phyloP scores from a whole-genome alignment of 2,113 vertebrate genomes.

The Hiodon alosoides region DNA sequence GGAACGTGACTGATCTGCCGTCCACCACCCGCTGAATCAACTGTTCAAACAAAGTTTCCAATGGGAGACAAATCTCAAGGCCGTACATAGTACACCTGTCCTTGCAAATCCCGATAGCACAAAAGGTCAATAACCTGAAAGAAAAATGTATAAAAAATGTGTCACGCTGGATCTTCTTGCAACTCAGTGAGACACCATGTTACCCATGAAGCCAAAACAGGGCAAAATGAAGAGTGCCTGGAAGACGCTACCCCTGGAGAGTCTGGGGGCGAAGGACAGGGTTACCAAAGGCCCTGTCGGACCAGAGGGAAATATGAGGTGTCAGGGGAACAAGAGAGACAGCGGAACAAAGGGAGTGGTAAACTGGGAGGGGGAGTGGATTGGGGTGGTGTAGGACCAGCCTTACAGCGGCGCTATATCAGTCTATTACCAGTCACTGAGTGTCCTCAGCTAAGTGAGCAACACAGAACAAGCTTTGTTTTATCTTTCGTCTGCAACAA shows the following conservation, averaged over 20 bases:
- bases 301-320: background rate
- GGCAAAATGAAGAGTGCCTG: too few species aligned
- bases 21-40: slow-evolving; percentile 5
- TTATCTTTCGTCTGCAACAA: too few species aligned
- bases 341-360: background rate
- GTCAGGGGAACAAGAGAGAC: background rate
- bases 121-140: background rate
- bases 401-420: too few species aligned
- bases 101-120: background rate
- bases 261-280: background rate
- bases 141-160: too few species aligned
- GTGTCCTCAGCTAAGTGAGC: too few species aligned
- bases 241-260: background rate
- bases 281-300: background rate
- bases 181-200: background rate
- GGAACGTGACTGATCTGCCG: background rate
- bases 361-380: background rate
- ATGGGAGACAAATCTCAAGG: background rate
- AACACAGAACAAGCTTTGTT: too few species aligned
- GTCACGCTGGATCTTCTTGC: too few species aligned
- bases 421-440: too few species aligned
- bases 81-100: background rate
- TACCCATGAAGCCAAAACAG: too few species aligned
- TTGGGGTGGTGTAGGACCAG: too few species aligned
- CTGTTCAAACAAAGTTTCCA: slow-evolving; percentile 11